Evolutionary conservation across 2,888 invertebrate species (phyloP).

Genomic region (Lasioglossum zephyrum): DNA sequence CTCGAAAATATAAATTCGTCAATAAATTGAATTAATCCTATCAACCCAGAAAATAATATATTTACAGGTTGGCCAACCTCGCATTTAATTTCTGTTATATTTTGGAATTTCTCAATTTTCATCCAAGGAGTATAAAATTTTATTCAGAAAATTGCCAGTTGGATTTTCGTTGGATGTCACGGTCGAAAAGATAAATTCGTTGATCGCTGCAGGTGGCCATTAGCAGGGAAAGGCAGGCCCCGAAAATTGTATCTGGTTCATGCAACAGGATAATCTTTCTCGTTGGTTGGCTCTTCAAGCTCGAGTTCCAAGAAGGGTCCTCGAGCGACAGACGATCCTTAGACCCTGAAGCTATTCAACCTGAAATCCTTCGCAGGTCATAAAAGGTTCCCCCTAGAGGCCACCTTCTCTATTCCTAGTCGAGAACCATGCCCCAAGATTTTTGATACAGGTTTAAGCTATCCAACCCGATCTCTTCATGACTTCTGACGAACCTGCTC

Average conservation of each 20-base stretch:
- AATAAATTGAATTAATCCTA: no score
- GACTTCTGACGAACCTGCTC: not conserved
- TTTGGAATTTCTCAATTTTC: not conserved
- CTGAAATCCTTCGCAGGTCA: conserved; percentile 69
- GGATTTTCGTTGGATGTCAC: not conserved
- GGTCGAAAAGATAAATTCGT: not conserved
- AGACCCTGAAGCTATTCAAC: conserved; percentile 66
- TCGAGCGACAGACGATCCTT: conserved; percentile 63
- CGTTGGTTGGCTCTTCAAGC: conserved; percentile 41
- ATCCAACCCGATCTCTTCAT: not conserved
- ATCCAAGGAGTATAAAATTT: not conserved
- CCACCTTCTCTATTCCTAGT: conserved; percentile 35
- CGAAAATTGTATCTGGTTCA: conserved; percentile 55
- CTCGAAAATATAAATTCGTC: no score
- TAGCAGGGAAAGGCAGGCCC: conserved; percentile 20
- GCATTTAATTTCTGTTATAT: not conserved
- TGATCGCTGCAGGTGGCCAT: conserved; percentile 12
- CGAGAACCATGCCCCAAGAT: not conserved
- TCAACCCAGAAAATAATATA: no score
- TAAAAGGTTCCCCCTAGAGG: conserved; percentile 50
- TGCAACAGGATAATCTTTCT: conserved; percentile 62
- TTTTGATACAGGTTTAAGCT: not conserved
- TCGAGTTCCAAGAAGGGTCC: conserved; percentile 66
- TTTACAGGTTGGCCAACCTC: no score
- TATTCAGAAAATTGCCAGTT: not conserved